phyloP scores from a whole-genome alignment of 2,888 invertebrate species.

The Rapana venosa region DNA sequence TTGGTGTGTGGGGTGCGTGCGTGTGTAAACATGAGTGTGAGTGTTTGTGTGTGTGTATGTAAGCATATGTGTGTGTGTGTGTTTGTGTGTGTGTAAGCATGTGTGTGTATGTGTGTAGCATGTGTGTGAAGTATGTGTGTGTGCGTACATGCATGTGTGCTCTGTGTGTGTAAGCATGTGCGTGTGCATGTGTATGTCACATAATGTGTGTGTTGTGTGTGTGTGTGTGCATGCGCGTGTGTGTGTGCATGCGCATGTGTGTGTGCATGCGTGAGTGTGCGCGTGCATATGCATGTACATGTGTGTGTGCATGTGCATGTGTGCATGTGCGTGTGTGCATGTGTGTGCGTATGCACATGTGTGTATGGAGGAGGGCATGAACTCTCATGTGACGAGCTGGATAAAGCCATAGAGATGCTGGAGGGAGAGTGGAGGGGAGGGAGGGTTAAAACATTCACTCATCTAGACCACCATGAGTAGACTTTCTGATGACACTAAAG shows the following conservation, averaged over 20 bases:
- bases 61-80: too few relatives aligned
- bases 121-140: slow-evolving; percentile 78
- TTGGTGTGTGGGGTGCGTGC: too few relatives aligned
- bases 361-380: neutral
- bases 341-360: neutral
- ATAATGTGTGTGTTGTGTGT: neutral
- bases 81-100: slow-evolving; percentile 85
- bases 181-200: neutral
- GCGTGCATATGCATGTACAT: neutral
- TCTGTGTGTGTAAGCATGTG: neutral
- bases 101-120: slow-evolving; percentile 86
- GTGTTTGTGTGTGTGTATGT: slow-evolving; percentile 34
- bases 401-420: too few relatives aligned
- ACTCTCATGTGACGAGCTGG: too few relatives aligned
- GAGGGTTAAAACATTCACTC: too few relatives aligned
- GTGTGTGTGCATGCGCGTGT: neutral
- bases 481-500: too few relatives aligned
- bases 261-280: neutral
- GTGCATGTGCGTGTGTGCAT: neutral
- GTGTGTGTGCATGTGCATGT: neutral
- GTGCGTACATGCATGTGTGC: neutral
- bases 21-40: neutral
- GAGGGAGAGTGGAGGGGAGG: too few relatives aligned
- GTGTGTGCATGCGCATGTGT: neutral
- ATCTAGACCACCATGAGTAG: too few relatives aligned